Evolutionary conservation across 1,140 invertebrate species (phyloP), one percentile per base, ranked within the genome.

Genomic region (Schlechtendalia chinensis): DNA sequence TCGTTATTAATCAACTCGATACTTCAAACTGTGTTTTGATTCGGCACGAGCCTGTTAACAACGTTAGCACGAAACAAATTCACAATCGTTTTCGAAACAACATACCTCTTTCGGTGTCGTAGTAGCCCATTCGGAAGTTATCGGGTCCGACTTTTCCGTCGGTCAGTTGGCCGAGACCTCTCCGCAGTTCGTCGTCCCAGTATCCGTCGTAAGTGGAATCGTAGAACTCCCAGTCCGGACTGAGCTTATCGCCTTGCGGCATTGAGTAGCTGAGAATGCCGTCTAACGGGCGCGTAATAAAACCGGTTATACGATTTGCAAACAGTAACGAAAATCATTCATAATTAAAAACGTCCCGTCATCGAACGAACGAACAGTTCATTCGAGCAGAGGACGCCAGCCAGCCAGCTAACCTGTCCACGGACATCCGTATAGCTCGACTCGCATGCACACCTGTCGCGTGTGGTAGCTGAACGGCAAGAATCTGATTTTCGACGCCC

Each of bases 121-220:
- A 85, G 50, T 87, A 87, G 80, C 88, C 88, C 74, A 87, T 85
- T 82, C 89, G 88, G 85, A 93, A 94, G 85, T 93, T 91, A 82
- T 91, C 90, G 2, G 89, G 88, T 0, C 92, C 92, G 12, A 87
- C 85, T 83, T 87, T 88, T 19, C 92, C 92, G 84, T 94, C 93
- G 17, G 89, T 90, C 77, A 94, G 85, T 83, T 91, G 91, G 29
- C 93, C 93, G 3, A 94, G 84, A 4, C 93, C 93, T 53, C 88
- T 87, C 12, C 86, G 85, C 81, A 89, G 83, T 83, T 89, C 88
- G 29, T 87, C 88, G 83, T 91, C 89, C 86, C 90, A 90, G 80
- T 88, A 86, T 14, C 94, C 93, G 85, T 96, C 94, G 85, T 95
- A 96, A 19, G 89, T 91, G 77, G 89, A 88, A 85, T 96, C 94